Conservation (phyloP, 2,888 invertebrate species). For the Gortyna flavago region DNA sequence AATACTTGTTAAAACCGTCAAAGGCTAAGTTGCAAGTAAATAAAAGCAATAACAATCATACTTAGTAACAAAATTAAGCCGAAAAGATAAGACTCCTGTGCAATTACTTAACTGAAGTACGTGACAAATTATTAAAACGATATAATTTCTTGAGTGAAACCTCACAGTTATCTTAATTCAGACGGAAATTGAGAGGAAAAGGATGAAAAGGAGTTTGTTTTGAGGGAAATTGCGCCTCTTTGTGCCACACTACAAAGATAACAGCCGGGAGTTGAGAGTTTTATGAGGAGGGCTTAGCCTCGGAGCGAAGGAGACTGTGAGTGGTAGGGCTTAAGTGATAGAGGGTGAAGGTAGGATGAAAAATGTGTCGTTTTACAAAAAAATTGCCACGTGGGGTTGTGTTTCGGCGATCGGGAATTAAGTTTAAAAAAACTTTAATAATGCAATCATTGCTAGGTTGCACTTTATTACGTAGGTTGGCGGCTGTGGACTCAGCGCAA, state of each 20-base stretch:
- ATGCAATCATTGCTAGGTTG: no score
- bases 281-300: constrained; percentile 60
- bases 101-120: constrained; percentile 26
- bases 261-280: constrained; percentile 54
- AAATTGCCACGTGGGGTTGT: background rate
- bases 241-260: constrained; percentile 57
- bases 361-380: background rate
- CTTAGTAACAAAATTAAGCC: background rate
- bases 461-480: no score
- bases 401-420: no score
- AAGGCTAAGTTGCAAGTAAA: background rate
- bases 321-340: constrained; percentile 4
- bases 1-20: constrained; percentile 8
- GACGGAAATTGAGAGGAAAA: constrained; percentile 33
- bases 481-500: no score
- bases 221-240: constrained; percentile 44
- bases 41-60: background rate
- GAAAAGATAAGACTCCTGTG: constrained; percentile 1
- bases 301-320: constrained; percentile 25
- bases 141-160: constrained; percentile 31
- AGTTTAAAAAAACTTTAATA: no score
- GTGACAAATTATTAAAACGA: constrained; percentile 32
- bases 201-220: constrained; percentile 28
- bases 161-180: constrained; percentile 24
- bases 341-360: background rate